Evolutionary conservation across 1,140 invertebrate species (phyloP), one percentile per base, ranked within the genome.

Genomic region (Bombus difficillimus): DNA sequence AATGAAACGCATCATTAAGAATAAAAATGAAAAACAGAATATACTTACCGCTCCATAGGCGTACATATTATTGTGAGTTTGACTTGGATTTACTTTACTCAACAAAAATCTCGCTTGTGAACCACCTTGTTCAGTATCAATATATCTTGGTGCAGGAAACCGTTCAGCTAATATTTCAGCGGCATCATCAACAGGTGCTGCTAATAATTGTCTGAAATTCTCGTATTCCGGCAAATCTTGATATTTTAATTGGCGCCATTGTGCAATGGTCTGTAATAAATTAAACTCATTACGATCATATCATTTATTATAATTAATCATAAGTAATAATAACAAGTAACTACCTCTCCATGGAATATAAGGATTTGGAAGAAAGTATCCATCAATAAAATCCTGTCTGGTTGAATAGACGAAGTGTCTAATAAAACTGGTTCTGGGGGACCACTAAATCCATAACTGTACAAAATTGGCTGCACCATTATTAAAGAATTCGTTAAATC

Each of bases 301-400:
- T 41, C 25, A 5, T 53, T n/a, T 32, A 8, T 39, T 41, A 59
- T 22, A 12, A 71, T 5, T 34, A 32, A 66, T 39, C 25, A 71
- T 28, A 71, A 39, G 25, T 37, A 25, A 34, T 25, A 32, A 39
- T 53, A 37, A 34, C 0, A 71, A 72, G 74, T n/a, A 75, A 83
- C 66, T 95, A 98, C 98, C 96, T 99, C 99, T 95, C 99, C 99
- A 93, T 99, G 99, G 95, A 99, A 99, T 92, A 99, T 99, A 37
- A 99, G 97, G 92, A 99, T 99, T 94, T 99, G 99, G 97, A 99
- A 99, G 96, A 99, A 99, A 10, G 99, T 99, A 94, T 99, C 99
- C 99, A 99, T 99, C 28, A 99, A 96, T 9, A 99, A 96, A 93
- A 99, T 99, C 87, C 98, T 96, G 94, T 99, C 99, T 0, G 99